Base-by-base conservation (phyloP, 2,888 invertebrate species). In the Hanleya hanleyi region DNA sequence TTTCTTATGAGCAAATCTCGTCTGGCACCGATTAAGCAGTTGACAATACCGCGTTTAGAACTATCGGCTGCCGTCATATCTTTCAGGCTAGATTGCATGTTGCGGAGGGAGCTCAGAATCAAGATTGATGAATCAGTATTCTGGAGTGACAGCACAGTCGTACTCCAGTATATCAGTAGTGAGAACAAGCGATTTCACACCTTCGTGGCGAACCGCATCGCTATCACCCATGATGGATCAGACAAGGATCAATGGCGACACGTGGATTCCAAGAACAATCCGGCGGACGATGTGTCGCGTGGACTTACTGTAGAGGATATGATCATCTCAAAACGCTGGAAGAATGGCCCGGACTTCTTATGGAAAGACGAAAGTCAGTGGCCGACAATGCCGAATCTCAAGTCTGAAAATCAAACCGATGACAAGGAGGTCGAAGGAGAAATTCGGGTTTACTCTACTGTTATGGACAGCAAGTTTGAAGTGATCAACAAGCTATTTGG, bases 321-420 rank as follows among this genome's bases (percentile, higher is more conserved):
- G 7, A 68, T 68, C 18, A 32, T 22, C 18, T 64, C 18, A 32
- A 32, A 15, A n/a, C 33, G 49, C 32, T 71, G 71, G 71, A 41
- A 26, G n/a, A 68, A 36, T 22, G 71, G 71, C 9, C 67, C 71
- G 15, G 68, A 70, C 12, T 71, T 71, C 33, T 33, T 71, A 22
- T 68, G 51, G 69, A 50, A 26, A 38, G 22, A 22, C 9, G 67
- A 71, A 2, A 12, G 15, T 26, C 33, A 69, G 12, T 71, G 71
- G 67, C 71, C 71, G 32, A 35, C 51, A n/a, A 68, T 49, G 35
- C 67, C 67, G 35, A 37, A n/a, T 49, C 18, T 12, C 9, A 61
- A 26, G n/a, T 22, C n/a, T 32, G 36, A 2, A 6, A 32, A 7
- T 61, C n/a, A n/a, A n/a, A n/a, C n/a, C n/a, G n/a, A n/a, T n/a